Evolutionary conservation across 2,113 vertebrate genomes (phyloP).

Genomic region (Oxygymnocypris stewartii): DNA sequence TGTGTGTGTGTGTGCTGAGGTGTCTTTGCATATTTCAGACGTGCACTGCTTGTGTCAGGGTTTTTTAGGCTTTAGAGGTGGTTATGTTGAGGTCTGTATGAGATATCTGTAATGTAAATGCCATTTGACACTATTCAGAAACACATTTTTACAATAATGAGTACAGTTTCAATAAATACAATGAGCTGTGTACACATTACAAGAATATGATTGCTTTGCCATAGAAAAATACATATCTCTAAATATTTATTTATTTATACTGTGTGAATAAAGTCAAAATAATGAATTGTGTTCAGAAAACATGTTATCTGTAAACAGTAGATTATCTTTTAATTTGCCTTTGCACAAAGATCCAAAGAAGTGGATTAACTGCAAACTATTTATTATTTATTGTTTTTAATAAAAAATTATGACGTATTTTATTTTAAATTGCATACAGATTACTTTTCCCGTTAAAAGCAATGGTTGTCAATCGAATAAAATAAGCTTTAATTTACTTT

Average conservation of each 20-base stretch:
- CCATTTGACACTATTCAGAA: conserved; percentile 2
- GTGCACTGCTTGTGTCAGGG: conserved; percentile 1
- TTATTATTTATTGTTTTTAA: neutral
- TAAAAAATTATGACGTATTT: too few relatives aligned
- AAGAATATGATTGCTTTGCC: neutral
- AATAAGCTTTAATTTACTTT: too few relatives aligned
- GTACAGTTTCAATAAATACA: neutral
- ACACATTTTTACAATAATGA: neutral
- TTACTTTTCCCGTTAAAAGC: too few relatives aligned
- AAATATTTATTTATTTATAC: too few relatives aligned
- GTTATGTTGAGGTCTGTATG: neutral
- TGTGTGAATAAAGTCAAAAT: neutral
- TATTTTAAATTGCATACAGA: too few relatives aligned
- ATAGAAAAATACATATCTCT: neutral
- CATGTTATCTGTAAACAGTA: neutral
- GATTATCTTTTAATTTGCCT: neutral
- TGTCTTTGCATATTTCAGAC: conserved; percentile 14
- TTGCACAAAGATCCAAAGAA: neutral
- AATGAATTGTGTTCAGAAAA: neutral
- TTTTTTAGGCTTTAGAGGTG: neutral
- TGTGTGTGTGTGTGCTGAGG: neutral
- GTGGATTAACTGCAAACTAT: neutral
- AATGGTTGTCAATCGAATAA: too few relatives aligned
- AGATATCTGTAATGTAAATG: conserved; percentile 4
- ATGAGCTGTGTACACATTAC: neutral